A percentile compares a stretch with the other conserved stretches of the same genome.
phyloP scores from a whole-genome alignment of 2,797 vertebrate genomes.

The Scarus forsteni region DNA sequence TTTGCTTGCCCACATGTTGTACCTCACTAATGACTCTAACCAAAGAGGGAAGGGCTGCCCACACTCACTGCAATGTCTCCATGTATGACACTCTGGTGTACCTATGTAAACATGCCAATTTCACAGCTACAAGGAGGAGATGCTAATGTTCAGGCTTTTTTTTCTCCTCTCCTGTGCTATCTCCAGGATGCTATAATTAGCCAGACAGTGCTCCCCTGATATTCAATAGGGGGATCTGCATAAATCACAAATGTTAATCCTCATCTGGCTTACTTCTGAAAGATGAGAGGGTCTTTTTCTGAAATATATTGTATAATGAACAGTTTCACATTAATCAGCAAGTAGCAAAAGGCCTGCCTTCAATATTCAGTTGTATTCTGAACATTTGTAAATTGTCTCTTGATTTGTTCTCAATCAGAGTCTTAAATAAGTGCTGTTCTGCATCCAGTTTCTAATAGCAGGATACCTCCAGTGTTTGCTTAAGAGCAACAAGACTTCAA shows the following conservation, averaged over 20 bases:
- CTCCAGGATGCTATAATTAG: conserved; percentile 70
- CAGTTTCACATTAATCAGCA: conserved; percentile 55
- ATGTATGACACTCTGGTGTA: conserved; percentile 30
- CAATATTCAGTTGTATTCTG: conserved; percentile 4
- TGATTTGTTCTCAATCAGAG: conserved; percentile 9
- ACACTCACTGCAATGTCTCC: conserved; percentile 40
- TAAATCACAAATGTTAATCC: conserved; percentile 76
- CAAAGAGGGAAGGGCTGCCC: conserved; percentile 44
- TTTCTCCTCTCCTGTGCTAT: conserved; percentile 47
- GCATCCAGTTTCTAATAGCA: not conserved
- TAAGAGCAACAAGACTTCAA: conserved; percentile 16
- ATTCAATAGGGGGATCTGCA: conserved; percentile 77
- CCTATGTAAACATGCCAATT: conserved; percentile 43
- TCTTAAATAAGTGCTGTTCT: conserved; percentile 4
- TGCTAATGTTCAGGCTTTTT: conserved; percentile 39
- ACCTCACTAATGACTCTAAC: conserved; percentile 66
- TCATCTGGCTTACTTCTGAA: conserved; percentile 69
- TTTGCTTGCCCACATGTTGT: conserved; percentile 73
- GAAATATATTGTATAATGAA: conserved; percentile 60
- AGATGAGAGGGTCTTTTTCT: conserved; percentile 61
- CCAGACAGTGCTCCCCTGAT: conserved; percentile 61
- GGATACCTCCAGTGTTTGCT: not conserved
- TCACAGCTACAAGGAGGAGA: conserved; percentile 26
- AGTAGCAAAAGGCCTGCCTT: conserved; percentile 32
- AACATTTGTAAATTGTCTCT: not conserved